These are phyloP conservation scores for Pseudochirops cupreus DNA, from an alignment of 2,797 vertebrate genomes.

Conservation along the genomic window DNA sequence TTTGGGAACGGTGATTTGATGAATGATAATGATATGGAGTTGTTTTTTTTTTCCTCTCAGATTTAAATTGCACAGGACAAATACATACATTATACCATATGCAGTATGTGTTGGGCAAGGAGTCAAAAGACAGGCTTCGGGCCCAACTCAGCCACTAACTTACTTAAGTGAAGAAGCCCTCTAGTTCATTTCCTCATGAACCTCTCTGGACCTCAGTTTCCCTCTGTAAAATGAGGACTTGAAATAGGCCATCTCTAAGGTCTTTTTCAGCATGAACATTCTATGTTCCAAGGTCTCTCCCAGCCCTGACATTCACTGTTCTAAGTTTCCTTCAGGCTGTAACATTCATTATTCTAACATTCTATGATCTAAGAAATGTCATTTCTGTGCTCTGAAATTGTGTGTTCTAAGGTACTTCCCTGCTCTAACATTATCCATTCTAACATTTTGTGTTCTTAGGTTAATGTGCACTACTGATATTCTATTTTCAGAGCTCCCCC, in stretches of 20 bases:
- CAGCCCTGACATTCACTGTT: background rate
- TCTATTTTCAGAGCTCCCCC: background rate
- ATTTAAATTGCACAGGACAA: slow-evolving; percentile 9
- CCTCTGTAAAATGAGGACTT: background rate
- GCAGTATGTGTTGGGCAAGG: background rate
- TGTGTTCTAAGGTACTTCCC: background rate
- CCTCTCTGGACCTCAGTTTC: background rate
- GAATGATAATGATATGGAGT: slow-evolving; percentile 33
- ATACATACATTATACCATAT: background rate
- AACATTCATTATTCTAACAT: background rate
- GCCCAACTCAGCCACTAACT: background rate
- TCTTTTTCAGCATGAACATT: background rate
- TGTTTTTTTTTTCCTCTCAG: background rate
- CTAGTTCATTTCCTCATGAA: background rate
- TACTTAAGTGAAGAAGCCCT: background rate
- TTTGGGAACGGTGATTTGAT: slow-evolving; percentile 65
- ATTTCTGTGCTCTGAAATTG: background rate
- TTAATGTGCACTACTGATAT: background rate
- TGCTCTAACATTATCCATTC: background rate
- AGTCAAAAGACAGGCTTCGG: background rate
- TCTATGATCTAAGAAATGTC: background rate
- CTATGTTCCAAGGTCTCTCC: background rate
- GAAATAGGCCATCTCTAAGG: background rate
- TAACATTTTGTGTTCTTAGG: background rate
- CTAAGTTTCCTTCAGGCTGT: background rate